A percentile compares a stretch with the other conserved stretches of the same genome.
Conservation (phyloP, 2,888 invertebrate species). For the Priapulus caudatus region DNA sequence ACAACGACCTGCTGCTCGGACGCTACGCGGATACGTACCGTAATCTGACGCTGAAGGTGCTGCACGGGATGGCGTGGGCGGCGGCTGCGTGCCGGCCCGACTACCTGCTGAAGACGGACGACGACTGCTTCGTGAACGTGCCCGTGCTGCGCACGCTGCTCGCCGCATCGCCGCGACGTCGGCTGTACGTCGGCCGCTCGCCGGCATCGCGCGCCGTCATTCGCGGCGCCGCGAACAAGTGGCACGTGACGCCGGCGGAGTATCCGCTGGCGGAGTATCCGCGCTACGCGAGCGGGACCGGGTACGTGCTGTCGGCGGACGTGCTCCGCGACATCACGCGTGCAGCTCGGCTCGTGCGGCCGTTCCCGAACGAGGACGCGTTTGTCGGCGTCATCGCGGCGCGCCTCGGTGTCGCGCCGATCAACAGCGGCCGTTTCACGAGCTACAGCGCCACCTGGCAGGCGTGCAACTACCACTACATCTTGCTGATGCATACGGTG, state of each 20-base stretch:
- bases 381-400: constrained; percentile 32
- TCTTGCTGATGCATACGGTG: constrained; percentile 33
- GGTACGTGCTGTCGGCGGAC: constrained; percentile 33
- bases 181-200: constrained; percentile 35
- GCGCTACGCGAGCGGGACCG: constrained; percentile 34
- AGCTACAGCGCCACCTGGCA: constrained; percentile 28
- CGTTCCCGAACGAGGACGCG: constrained; percentile 37
- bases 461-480: constrained; percentile 33
- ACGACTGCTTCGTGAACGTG: constrained; percentile 34
- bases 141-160: constrained; percentile 24
- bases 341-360: constrained; percentile 23
- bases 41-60: constrained; percentile 32
- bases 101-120: constrained; percentile 33
- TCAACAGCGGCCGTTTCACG: constrained; percentile 30
- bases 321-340: constrained; percentile 25
- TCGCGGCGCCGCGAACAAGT: constrained; percentile 28
- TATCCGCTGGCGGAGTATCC: constrained; percentile 29
- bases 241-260: constrained; percentile 29
- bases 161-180: neutral
- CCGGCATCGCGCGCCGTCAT: constrained; percentile 26
- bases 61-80: constrained; percentile 32
- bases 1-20: constrained; percentile 30
- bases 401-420: constrained; percentile 26
- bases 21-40: constrained; percentile 33
- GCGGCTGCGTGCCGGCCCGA: constrained; percentile 22